phyloP scores from a whole-genome alignment of 2,113 vertebrate genomes.

The Crotophaga sulcirostris region DNA sequence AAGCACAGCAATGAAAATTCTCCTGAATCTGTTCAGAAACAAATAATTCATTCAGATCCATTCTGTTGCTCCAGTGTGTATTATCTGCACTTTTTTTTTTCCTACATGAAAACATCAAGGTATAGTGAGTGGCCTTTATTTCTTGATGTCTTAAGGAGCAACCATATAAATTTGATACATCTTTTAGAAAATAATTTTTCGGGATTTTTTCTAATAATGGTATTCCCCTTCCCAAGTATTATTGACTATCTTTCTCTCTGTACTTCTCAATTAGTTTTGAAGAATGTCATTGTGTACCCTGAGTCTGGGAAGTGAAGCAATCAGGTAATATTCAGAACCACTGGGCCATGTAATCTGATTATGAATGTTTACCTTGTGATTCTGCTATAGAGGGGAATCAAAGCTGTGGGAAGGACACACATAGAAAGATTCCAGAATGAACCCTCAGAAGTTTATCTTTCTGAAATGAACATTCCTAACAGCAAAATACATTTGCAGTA shows the following conservation, averaged over 20 bases:
- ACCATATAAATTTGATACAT: not conserved
- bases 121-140: not conserved
- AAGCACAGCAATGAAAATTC: not conserved
- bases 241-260: not conserved
- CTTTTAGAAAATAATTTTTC: not conserved
- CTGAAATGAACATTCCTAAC: not conserved
- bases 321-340: slow-evolving; percentile 56
- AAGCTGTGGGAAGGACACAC: not conserved
- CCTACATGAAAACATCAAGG: not conserved
- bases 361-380: slow-evolving; percentile 45
- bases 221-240: not conserved
- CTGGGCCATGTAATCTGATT: slow-evolving; percentile 32
- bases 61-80: not conserved
- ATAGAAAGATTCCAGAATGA: not conserved
- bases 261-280: slow-evolving; percentile 39
- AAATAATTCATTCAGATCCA: not conserved
- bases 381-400: not conserved
- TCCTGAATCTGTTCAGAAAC: not conserved
- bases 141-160: not conserved
- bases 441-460: not conserved
- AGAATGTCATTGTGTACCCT: slow-evolving; percentile 14
- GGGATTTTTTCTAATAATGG: not conserved
- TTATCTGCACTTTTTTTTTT: not conserved
- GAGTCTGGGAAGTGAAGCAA: slow-evolving; percentile 20
- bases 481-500: not conserved